A percentile compares a stretch with the other conserved stretches of the same genome.
These are phyloP conservation scores for Hypotaenidia okinawae DNA, from an alignment of 2,797 vertebrate genomes.

Conservation along the genomic window DNA sequence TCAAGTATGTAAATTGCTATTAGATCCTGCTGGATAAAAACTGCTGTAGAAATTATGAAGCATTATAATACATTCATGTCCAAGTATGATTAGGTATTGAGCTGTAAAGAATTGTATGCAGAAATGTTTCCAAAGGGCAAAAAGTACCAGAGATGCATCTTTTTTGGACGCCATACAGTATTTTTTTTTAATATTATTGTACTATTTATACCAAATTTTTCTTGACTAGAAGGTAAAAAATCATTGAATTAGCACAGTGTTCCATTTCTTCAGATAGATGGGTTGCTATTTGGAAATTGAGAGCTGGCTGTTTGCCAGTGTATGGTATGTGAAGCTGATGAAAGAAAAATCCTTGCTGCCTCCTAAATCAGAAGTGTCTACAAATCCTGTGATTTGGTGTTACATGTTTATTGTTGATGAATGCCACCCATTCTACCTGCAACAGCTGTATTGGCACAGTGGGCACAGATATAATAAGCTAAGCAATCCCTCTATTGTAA, in stretches of 20 bases:
- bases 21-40: neutral
- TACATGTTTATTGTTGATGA: neutral
- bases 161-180: neutral
- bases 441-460: neutral
- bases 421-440: neutral
- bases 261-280: neutral
- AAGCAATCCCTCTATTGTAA: neutral
- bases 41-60: neutral
- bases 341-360: neutral
- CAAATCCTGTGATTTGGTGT: neutral
- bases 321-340: neutral
- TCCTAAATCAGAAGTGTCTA: neutral
- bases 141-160: neutral
- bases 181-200: neutral
- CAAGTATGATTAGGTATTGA: neutral
- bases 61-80: neutral
- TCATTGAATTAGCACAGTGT: neutral
- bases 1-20: slow-evolving; percentile 5
- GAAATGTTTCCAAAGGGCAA: neutral
- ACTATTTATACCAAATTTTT: neutral
- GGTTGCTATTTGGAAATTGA: neutral
- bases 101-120: neutral
- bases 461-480: neutral
- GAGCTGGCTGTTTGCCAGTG: neutral
- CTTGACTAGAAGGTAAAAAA: neutral